Percentiles rank a stretch among this genome's conserved stretches.
Evolutionary conservation across 2,888 invertebrate genomes (phyloP).

Genomic region (Aplocera efformata): DNA sequence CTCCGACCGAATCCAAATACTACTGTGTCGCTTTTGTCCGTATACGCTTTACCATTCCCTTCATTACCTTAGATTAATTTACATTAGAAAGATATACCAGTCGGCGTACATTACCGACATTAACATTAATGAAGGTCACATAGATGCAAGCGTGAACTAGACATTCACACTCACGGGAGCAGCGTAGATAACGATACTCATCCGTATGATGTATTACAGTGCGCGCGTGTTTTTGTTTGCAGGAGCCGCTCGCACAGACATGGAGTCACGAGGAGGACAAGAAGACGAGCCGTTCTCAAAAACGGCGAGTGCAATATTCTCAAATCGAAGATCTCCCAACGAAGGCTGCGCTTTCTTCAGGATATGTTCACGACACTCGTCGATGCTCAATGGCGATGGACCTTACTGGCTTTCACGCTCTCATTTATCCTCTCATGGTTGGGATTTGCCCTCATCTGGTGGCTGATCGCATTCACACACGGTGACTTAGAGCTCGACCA

Average conservation of each 20-base stretch:
- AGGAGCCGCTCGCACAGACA: constrained; percentile 86
- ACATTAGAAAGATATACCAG: constrained; percentile 47
- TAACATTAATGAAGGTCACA: constrained; percentile 68
- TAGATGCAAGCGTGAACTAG: constrained; percentile 60
- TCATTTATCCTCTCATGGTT: constrained; percentile 94
- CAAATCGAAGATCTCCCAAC: constrained; percentile 91
- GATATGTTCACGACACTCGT: constrained; percentile 94
- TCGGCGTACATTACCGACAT: constrained; percentile 57
- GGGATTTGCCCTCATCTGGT: constrained; percentile 92
- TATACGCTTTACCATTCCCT: constrained; percentile 33
- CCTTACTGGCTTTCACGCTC: constrained; percentile 90
- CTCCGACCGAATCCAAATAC: constrained; percentile 56
- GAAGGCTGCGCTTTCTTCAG: constrained; percentile 87
- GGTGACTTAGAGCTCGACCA: constrained; percentile 88
- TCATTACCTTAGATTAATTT: constrained; percentile 42
- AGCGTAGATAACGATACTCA: constrained; percentile 45
- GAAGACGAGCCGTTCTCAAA: constrained; percentile 93
- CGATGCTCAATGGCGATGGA: constrained; percentile 96
- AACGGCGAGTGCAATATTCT: constrained; percentile 98
- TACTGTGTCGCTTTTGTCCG: constrained; percentile 71
- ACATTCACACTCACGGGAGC: constrained; percentile 54
- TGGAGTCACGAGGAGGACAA: constrained; percentile 84
- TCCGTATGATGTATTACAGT: constrained; percentile 39
- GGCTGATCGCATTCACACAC: constrained; percentile 91
- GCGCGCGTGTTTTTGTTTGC: constrained; percentile 54